These are phyloP conservation scores for Aphaenogaster rudis DNA, from an alignment of 1,140 invertebrate genomes.

Conservation along the genomic window DNA sequence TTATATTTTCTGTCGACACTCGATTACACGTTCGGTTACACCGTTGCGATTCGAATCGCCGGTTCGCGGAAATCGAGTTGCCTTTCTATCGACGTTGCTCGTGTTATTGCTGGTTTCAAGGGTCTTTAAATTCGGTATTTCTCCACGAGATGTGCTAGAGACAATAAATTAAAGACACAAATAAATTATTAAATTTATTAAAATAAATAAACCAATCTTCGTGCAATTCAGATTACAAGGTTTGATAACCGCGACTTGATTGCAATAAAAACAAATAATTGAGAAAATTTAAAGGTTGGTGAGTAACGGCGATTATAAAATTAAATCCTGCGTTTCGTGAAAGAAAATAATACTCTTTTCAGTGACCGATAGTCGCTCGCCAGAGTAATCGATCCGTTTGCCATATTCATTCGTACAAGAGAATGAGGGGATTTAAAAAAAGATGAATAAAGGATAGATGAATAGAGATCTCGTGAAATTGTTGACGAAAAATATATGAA, in stretches of 20 bases:
- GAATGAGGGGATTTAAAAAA: background rate
- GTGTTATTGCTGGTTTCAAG: slow-evolving; percentile 8
- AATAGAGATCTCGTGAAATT: background rate
- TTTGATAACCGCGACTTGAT: background rate
- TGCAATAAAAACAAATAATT: background rate
- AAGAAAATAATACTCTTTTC: slow-evolving; percentile 12
- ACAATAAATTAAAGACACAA: background rate
- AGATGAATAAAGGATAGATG: background rate
- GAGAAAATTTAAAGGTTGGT: background rate
- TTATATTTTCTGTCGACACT: slow-evolving; percentile 38
- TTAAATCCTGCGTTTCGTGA: background rate
- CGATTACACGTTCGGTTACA: slow-evolving; percentile 53
- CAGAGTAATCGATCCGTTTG: background rate
- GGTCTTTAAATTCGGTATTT: background rate
- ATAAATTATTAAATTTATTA: slow-evolving; percentile 10
- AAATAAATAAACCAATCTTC: background rate
- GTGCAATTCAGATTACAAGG: background rate
- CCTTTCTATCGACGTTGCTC: background rate
- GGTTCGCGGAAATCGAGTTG: slow-evolving; percentile 12
- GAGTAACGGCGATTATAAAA: background rate
- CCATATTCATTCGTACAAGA: background rate
- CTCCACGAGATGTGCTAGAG: background rate
- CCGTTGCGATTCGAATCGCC: background rate
- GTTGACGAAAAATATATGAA: background rate
- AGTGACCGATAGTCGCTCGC: too few species aligned